Percentiles rank a stretch among this genome's conserved stretches.
Conservation (phyloP, 2,113 vertebrate species). For the Gorsachius goisagi region DNA sequence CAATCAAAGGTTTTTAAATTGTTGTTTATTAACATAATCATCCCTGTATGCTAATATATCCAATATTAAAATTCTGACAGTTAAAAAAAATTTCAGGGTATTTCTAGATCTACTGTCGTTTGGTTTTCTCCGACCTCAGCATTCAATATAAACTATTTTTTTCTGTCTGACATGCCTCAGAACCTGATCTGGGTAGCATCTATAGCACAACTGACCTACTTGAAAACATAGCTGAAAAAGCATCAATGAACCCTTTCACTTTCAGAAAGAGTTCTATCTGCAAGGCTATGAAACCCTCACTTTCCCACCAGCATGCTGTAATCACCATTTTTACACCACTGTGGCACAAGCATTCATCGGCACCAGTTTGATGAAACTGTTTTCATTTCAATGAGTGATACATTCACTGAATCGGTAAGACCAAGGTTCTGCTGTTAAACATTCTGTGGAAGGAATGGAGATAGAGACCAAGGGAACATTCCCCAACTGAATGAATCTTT, state of each 20-base stretch:
- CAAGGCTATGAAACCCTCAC: neutral
- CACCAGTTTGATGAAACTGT: neutral
- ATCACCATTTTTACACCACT: neutral
- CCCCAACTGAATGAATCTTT: neutral
- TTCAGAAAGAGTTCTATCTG: rapidly evolving
- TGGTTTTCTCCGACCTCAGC: neutral
- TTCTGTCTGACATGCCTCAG: neutral
- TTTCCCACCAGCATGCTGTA: neutral
- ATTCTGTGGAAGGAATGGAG: neutral
- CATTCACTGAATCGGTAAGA: neutral
- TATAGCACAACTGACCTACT: neutral
- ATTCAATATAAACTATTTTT: neutral
- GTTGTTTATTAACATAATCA: neutral
- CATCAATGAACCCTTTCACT: neutral
- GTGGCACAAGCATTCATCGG: neutral
- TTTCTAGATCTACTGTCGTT: neutral
- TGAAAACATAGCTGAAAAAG: neutral
- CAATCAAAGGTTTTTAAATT: neutral
- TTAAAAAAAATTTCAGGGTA: rapidly evolving
- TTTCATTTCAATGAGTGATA: neutral
- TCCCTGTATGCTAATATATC: rapidly evolving
- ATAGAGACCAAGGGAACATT: neutral
- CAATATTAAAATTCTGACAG: neutral
- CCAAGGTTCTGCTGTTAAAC: neutral
- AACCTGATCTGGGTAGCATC: neutral